Base-by-base conservation (phyloP, 2,113 vertebrate species). In the Tretioscincus oriximinensis region DNA sequence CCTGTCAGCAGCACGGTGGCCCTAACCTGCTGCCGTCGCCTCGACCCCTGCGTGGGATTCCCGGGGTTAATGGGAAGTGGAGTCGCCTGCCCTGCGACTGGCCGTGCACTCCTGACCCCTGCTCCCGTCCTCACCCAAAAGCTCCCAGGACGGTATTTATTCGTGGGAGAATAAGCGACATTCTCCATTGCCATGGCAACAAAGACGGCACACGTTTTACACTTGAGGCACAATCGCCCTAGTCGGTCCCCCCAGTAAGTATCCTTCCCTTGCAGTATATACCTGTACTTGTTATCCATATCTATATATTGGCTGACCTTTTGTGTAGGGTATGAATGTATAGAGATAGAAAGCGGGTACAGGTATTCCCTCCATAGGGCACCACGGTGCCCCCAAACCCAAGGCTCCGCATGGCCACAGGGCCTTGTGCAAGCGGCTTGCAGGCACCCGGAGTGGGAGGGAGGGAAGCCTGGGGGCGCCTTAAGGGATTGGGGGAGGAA, bases 161-260 rank as follows among this genome's bases (percentile, higher is more conserved):
- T 91, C 94, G 93, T 93, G 95, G 94, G 92, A 94, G 96, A 95
- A 92, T 83, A 71, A 41, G 35, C 3, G 88, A 88, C 93, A 93
- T 92, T 95, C 93, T 92, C 91, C 84, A 92, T 97, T 95, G 90
- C 94, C 91, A 88, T 95, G 88, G 94, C 93, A 95, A 95, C 93
- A 89, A 89, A 96, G 96, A 95, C 93, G 70, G 66, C 87, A 65
- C 87, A 65, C 87, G 89, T 90, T 86, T 85, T 76, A 73, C 60
- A 60, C 81, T 94, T 81, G 54, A 90, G 87, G 92, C 89, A 90
- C 87, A 82, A 68, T 87, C 88, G 81, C 74, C 77, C 41, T 81
- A 82, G 71, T 74, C 83, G 92, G 81, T 85, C 87, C 49, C 5
- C 85, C 82, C 85, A 21, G 54, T 31, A 81, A 60, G 51, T 47